A percentile compares a stretch with the other conserved stretches of the same genome.
phyloP scores from a whole-genome alignment of 2,888 invertebrate species.

The Drosophila paucipuncta region DNA sequence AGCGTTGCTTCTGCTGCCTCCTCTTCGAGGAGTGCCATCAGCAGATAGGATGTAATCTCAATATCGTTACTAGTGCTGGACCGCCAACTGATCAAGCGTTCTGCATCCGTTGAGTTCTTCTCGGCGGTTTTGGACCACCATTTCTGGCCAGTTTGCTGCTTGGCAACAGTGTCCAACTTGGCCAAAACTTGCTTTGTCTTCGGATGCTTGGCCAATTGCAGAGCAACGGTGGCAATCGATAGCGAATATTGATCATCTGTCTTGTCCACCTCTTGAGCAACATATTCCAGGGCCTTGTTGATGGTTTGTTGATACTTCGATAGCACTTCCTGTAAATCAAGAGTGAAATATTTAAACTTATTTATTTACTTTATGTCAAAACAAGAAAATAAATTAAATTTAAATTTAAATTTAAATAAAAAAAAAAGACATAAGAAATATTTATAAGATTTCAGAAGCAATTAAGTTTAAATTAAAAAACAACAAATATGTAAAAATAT shows the following conservation, averaged over 20 bases:
- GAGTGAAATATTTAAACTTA: background rate
- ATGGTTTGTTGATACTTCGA: constrained; percentile 88
- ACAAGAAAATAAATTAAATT: background rate
- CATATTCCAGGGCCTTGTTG: constrained; percentile 91
- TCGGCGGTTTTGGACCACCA: constrained; percentile 91
- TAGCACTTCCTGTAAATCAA: constrained; percentile 62
- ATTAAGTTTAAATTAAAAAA: background rate
- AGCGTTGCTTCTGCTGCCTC: constrained; percentile 75
- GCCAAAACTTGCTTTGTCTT: constrained; percentile 88
- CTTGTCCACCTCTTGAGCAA: constrained; percentile 89
- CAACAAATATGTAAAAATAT: too few species aligned
- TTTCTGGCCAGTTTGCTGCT: constrained; percentile 87
- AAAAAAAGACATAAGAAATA: too few species aligned
- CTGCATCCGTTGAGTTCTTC: constrained; percentile 70
- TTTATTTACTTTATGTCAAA: background rate
- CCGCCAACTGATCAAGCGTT: constrained; percentile 78
- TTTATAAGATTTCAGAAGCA: too few species aligned
- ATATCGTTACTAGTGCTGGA: constrained; percentile 89
- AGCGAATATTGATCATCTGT: constrained; percentile 90
- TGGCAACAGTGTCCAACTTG: constrained; percentile 86
- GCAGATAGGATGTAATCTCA: constrained; percentile 95
- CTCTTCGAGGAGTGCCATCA: constrained; percentile 88
- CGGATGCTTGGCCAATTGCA: constrained; percentile 91
- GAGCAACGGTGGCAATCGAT: constrained; percentile 91
- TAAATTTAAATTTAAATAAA: too few species aligned